phyloP scores from a whole-genome alignment of 1,140 invertebrate genomes.

The Trichonephila clavipes region DNA sequence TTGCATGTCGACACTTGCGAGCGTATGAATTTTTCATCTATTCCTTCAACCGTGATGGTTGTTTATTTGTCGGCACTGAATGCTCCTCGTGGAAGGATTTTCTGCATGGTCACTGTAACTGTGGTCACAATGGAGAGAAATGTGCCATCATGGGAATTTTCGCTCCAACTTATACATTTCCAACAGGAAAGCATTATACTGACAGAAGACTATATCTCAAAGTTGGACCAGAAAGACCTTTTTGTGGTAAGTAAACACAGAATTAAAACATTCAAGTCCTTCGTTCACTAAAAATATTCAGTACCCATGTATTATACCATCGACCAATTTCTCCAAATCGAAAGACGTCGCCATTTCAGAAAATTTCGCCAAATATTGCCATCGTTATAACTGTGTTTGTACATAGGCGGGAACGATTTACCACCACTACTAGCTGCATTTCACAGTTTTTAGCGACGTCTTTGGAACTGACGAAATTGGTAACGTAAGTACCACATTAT shows the following conservation, averaged over 20 bases:
- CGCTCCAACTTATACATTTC: conserved; percentile 40
- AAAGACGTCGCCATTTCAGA: no score
- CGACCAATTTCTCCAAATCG: no score
- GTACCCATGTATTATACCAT: no score
- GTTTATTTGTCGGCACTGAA: conserved; percentile 51
- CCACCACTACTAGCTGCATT: no score
- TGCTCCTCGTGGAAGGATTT: conserved; percentile 34
- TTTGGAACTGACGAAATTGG: no score
- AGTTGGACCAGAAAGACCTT: conserved; percentile 63
- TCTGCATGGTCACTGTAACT: conserved; percentile 55
- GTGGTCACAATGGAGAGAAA: conserved; percentile 51
- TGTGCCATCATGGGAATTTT: conserved; percentile 69
- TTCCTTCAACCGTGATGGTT: conserved; percentile 66
- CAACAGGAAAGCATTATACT: background rate
- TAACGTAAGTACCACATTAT: no score
- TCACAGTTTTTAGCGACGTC: no score
- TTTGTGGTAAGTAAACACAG: conserved; percentile 46
- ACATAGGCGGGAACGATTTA: no score
- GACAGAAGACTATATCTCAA: conserved; percentile 64
- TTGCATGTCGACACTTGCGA: conserved; percentile 61
- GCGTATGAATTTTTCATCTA: conserved; percentile 67
- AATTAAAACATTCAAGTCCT: no score
- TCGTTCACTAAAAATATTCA: no score
- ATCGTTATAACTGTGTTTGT: no score
- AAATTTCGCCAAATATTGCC: no score